A percentile compares a stretch with the other conserved stretches of the same genome.
These are phyloP conservation scores for Antedon mediterranea DNA, from an alignment of 53 echinoderm and acorn worm species.

Conservation along the genomic window DNA sequence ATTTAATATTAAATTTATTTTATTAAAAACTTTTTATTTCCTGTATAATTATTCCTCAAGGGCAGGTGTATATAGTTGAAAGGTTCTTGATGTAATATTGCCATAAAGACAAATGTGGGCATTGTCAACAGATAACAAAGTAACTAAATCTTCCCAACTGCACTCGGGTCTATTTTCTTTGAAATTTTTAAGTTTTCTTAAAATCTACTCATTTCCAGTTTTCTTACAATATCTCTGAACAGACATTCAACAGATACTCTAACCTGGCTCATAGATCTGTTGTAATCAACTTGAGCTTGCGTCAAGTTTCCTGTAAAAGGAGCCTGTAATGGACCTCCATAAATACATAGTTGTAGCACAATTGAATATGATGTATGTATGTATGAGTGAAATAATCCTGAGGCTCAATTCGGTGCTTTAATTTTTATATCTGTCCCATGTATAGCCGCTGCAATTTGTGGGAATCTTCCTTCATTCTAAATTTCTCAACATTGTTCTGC, in stretches of 20 bases:
- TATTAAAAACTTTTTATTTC: too few relatives aligned
- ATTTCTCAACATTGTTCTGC: too few relatives aligned
- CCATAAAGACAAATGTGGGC: not conserved
- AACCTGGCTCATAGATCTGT: constrained; percentile 12
- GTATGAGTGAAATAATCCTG: too few relatives aligned
- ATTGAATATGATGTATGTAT: too few relatives aligned
- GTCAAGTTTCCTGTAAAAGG: constrained; percentile 8
- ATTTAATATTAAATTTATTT: too few relatives aligned
- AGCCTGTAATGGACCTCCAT: constrained; percentile 14
- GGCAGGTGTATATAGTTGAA: not conserved
- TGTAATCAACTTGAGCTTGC: constrained; percentile 11
- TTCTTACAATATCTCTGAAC: constrained; percentile 11
- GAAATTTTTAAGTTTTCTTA: too few relatives aligned
- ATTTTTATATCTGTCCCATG: too few relatives aligned
- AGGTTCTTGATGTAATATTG: not conserved
- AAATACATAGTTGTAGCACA: too few relatives aligned
- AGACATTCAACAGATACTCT: constrained; percentile 24
- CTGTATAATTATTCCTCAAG: constrained; percentile 2
- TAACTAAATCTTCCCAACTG: not conserved
- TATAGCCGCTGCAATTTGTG: too few relatives aligned
- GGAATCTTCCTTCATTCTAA: too few relatives aligned
- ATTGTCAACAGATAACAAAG: not conserved
- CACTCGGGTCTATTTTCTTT: not conserved
- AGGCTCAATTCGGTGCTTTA: too few relatives aligned
- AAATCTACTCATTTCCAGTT: not conserved